These are phyloP conservation scores for Amphiprion ocellaris DNA, from an alignment of 2,113 vertebrate species.

Conservation along the genomic window DNA sequence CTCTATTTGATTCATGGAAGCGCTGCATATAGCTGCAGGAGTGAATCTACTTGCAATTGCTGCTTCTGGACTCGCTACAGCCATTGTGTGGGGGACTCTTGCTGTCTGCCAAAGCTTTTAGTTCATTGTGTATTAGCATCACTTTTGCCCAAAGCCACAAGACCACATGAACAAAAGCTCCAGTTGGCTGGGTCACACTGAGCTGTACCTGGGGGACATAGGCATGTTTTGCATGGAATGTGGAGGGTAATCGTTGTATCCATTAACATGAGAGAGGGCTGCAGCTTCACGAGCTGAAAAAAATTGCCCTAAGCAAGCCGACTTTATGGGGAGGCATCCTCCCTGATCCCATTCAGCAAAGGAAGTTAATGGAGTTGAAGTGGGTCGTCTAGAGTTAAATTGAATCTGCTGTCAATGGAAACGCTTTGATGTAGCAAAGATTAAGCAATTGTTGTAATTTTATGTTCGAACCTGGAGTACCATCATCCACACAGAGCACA, in stretches of 20 bases:
- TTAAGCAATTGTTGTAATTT: conserved; percentile 67
- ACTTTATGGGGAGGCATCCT: conserved; percentile 69
- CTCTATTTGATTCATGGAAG: conserved; percentile 38
- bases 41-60: conserved; percentile 54
- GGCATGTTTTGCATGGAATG: conserved; percentile 68
- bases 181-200: conserved; percentile 71
- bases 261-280: conserved; percentile 77
- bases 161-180: conserved; percentile 68
- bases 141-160: conserved; percentile 66
- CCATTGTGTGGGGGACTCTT: conserved; percentile 61
- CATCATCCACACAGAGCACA: conserved; percentile 24
- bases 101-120: conserved; percentile 73
- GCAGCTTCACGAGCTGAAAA: conserved; percentile 57
- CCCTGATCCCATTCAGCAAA: conserved; percentile 68
- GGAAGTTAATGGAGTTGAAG: conserved; percentile 79
- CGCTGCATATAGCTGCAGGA: conserved; percentile 41
- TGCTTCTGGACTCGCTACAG: conserved; percentile 50
- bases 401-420: conserved; percentile 64
- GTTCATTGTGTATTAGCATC: conserved; percentile 68
- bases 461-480: conserved; percentile 35
- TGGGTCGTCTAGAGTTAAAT: conserved; percentile 73
- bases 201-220: conserved; percentile 68
- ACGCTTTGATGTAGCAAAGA: conserved; percentile 71
- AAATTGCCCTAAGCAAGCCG: conserved; percentile 65
- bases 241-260: conserved; percentile 69